Conservation (phyloP, 2,888 invertebrate genomes). For the Lacanobia oleracea region DNA sequence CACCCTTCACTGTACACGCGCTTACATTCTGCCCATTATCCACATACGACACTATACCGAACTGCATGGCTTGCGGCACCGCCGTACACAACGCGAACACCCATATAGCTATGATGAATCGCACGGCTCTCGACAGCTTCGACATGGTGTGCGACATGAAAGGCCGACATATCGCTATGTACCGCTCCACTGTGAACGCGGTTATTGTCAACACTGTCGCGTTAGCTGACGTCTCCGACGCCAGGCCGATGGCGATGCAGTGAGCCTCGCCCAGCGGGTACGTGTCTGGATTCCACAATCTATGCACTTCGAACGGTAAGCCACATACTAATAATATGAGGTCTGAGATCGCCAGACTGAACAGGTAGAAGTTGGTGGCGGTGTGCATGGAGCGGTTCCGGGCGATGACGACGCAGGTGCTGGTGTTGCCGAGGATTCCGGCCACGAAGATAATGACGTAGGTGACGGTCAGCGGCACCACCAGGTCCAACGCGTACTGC, state of each 20-base stretch:
- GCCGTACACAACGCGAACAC: conserved; percentile 93
- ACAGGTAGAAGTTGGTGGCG: conserved; percentile 95
- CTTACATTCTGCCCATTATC: conserved; percentile 87
- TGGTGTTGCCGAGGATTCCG: conserved; percentile 94
- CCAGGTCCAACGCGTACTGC: conserved; percentile 91
- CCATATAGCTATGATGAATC: conserved; percentile 95
- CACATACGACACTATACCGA: conserved; percentile 92
- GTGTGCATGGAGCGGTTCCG: conserved; percentile 95
- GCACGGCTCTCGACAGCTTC: conserved; percentile 95
- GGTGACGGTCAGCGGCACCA: conserved; percentile 92
- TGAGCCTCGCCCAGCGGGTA: conserved; percentile 94
- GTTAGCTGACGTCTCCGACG: conserved; percentile 96
- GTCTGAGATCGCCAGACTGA: conserved; percentile 95
- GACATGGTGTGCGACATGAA: conserved; percentile 96
- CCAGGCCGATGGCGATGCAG: conserved; percentile 94
- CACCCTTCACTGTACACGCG: conserved; percentile 91
- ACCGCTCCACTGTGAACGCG: conserved; percentile 97
- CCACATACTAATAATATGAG: conserved; percentile 94
- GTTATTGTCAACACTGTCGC: conserved; percentile 97
- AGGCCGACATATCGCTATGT: conserved; percentile 96
- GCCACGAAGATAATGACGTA: conserved; percentile 93
- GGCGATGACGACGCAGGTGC: conserved; percentile 95
- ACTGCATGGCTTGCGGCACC: conserved; percentile 95
- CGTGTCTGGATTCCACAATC: conserved; percentile 93
- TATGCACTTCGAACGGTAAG: conserved; percentile 94